Percentiles rank a stretch among this genome's conserved stretches.
These are phyloP conservation scores for Coelopa pilipes DNA, from an alignment of 2,888 invertebrate species.

Conservation along the genomic window DNA sequence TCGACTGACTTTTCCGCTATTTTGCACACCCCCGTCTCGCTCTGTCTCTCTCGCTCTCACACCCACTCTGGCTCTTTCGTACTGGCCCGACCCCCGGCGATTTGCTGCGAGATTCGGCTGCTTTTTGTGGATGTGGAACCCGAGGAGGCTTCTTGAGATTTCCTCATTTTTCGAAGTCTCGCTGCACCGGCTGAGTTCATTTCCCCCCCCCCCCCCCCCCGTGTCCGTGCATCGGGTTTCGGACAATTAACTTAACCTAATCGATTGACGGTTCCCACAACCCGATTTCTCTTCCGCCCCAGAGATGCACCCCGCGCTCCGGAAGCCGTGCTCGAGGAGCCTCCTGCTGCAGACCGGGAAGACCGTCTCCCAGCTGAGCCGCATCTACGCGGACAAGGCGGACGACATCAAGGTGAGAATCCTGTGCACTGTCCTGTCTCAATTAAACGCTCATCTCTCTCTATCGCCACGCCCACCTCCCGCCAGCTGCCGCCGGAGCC, in stretches of 20 bases:
- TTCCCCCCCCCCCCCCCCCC: too few relatives aligned
- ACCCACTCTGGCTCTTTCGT: constrained; percentile 20
- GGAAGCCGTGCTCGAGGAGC: constrained; percentile 48
- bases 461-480: too few relatives aligned
- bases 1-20: constrained; percentile 46
- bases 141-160: background rate
- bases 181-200: constrained; percentile 30
- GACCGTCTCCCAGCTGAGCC: constrained; percentile 42
- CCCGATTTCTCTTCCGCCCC: constrained; percentile 39
- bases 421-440: background rate
- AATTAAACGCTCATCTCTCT: too few relatives aligned
- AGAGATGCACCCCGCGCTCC: constrained; percentile 55
- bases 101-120: background rate
- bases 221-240: background rate
- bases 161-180: constrained; percentile 3
- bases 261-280: constrained; percentile 20
- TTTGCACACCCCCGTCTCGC: constrained; percentile 19
- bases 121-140: constrained; percentile 1
- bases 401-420: constrained; percentile 51
- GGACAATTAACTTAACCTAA: background rate
- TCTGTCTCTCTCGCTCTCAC: background rate
- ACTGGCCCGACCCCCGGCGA: background rate
- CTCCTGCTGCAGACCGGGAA: constrained; percentile 46
- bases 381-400: constrained; percentile 44
- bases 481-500: constrained; percentile 70